Base-by-base conservation (phyloP, 2,888 invertebrate genomes). In the Agrotis exclamationis region DNA sequence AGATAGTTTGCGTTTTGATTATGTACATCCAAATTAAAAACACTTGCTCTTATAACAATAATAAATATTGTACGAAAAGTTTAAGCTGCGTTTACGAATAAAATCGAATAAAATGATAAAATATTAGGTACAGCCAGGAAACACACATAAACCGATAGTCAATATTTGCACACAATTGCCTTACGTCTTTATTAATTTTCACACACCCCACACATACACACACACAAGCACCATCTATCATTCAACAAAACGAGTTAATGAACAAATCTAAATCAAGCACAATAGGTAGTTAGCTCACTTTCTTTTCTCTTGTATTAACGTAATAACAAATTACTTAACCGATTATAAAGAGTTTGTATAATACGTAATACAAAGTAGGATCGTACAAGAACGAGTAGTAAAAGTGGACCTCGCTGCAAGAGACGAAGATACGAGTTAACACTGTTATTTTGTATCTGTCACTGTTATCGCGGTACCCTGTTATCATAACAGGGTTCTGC, bases 241-340 rank as follows among this genome's bases (percentile, higher is more conserved):
- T 51, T 13, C 9, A 22, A 67, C 39, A 44, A 11, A 58, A 59
- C 4, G 4, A 53, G 39, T 50, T 65, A 47, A 69, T 53, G 1
- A 59, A 57, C 44, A 66, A 57, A 70, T 67, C 33, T 54, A 56
- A 68, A 74, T 63, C 20, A 64, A 74, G 22, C 20, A 83, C 78
- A 83, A 83, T 76, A 68, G 67, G 44, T 53, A 83, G 63, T 70
- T 76, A 76, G 22, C 56, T 70, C 54, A 74, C 80, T 83, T 83
- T 83, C 75, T 83, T 79, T 75, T 63, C 74, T 24, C 62, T 33
- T 67, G n/a, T 54, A 51, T 53, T 28, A 60, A 63, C 67, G 59
- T 69, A 53, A 64, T 74, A 69, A 70, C 51, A 16, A 20, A 69
- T 83, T 76, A 76, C 65, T 45, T 78, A 83, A 74, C 63, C 44